These are phyloP conservation scores for Harmothoe impar DNA, from an alignment of 2,888 invertebrate genomes.

Conservation along the genomic window DNA sequence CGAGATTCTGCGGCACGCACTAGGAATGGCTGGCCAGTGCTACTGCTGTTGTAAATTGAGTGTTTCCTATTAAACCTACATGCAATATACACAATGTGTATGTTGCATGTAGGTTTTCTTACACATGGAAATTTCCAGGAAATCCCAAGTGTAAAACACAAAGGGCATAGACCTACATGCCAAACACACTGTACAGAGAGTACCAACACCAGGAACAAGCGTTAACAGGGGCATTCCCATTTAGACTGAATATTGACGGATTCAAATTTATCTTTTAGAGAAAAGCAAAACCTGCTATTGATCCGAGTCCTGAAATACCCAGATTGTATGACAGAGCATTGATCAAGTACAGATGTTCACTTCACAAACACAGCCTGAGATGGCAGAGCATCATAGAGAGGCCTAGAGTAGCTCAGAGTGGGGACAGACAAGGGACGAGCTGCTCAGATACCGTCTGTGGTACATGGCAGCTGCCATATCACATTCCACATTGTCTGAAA, in stretches of 20 bases:
- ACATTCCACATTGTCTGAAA: no score
- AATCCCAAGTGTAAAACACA: no score
- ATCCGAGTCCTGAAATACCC: neutral
- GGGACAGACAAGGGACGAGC: neutral
- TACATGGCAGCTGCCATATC: no score
- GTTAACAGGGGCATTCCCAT: neutral
- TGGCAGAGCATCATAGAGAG: neutral
- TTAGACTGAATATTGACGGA: neutral
- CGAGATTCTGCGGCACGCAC: no score
- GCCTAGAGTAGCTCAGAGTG: neutral
- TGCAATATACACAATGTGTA: no score
- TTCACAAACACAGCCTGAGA: neutral
- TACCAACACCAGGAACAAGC: neutral
- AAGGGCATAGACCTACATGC: no score
- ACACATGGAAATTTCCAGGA: no score
- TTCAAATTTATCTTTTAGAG: neutral
- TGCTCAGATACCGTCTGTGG: no score
- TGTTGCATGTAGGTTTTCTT: no score
- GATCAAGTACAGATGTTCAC: conserved; percentile 8
- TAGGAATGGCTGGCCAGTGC: no score
- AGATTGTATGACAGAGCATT: neutral
- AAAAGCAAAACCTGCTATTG: neutral
- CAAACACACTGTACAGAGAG: neutral
- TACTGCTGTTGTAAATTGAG: no score
- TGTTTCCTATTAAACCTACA: no score